Evolutionary conservation across 2,797 vertebrate species (phyloP), one percentile per base, ranked within the genome.

Genomic region (Cyprinella venusta): DNA sequence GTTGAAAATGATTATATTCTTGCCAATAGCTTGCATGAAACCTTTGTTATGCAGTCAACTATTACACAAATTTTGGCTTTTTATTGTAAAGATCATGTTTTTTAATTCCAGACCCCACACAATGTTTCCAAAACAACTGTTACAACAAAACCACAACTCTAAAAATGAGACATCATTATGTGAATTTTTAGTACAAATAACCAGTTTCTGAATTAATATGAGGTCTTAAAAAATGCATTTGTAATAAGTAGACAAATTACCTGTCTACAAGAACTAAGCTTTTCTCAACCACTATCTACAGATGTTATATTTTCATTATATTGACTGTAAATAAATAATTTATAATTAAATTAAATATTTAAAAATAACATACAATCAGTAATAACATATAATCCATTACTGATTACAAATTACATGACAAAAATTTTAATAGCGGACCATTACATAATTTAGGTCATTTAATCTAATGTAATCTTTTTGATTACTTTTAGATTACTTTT

Each of bases 21-120:
- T 86, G 78, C 69, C 79, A 84, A 50, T 26, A 56, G 67, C 50
- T 71, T 30, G 16, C 67, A 56, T 78, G n/a, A 61, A 79, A 71
- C 70, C 16, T 64, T 80, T 65, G 42, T 71, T 61, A 61, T 42
- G 50, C 65, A 72, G 15, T 63, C 26, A 72, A 48, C 68, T 19
- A 71, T 71, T 26, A 48, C 21, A 33, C 26, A 18, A 26, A 48
- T 48, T 16, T 1, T 36, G 2, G 61, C 40, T 61, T 59, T 54
- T 26, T 36, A 59, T 16, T 42, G 24, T 59, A 15, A 40, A 54
- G 26, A 59, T 45, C 18, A 56, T 79, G 70, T 69, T 21, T 63
- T 63, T 59, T 38, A 24, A 8, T 16, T 50, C 12, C 40, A 1
- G 19, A 72, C 56, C 54, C 30, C 54, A 50, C 40, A 6, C 19